Conservation (phyloP, 2,888 invertebrate species). For the Eilema griseolum region DNA sequence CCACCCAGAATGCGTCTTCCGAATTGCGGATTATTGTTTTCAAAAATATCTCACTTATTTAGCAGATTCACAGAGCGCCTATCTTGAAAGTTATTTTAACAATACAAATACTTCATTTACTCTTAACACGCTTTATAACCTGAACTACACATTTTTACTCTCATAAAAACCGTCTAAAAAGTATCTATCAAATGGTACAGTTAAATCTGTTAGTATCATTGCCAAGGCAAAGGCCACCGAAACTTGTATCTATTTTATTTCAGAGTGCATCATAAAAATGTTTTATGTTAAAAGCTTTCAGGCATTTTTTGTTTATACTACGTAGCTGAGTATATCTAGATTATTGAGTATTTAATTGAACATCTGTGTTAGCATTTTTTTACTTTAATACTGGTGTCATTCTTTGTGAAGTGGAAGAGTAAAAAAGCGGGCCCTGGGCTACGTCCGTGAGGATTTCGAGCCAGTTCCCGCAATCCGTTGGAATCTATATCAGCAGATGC, state of each 20-base stretch:
- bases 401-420: too few relatives aligned
- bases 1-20: too few relatives aligned
- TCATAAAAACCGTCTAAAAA: slow-evolving; percentile 2
- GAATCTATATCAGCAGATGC: neutral
- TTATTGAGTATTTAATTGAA: neutral
- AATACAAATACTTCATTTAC: neutral
- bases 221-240: slow-evolving; percentile 39
- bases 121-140: neutral
- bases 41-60: too few relatives aligned
- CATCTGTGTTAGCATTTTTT: too few relatives aligned
- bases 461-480: neutral
- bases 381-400: too few relatives aligned
- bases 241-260: slow-evolving; percentile 41
- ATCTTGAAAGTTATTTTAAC: too few relatives aligned
- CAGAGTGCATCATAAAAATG: slow-evolving; percentile 55
- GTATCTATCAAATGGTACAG: slow-evolving; percentile 1
- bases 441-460: neutral
- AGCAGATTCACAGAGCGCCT: too few relatives aligned
- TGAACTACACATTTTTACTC: slow-evolving; percentile 3
- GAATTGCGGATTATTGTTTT: too few relatives aligned
- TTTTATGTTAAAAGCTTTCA: slow-evolving; percentile 61
- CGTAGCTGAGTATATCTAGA: neutral
- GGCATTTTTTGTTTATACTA: slow-evolving; percentile 44
- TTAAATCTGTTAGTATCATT: slow-evolving; percentile 22
- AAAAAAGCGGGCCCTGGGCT: neutral